These are phyloP conservation scores for Keiferia lycopersicella DNA, from an alignment of 2,888 invertebrate genomes.

Conservation along the genomic window DNA sequence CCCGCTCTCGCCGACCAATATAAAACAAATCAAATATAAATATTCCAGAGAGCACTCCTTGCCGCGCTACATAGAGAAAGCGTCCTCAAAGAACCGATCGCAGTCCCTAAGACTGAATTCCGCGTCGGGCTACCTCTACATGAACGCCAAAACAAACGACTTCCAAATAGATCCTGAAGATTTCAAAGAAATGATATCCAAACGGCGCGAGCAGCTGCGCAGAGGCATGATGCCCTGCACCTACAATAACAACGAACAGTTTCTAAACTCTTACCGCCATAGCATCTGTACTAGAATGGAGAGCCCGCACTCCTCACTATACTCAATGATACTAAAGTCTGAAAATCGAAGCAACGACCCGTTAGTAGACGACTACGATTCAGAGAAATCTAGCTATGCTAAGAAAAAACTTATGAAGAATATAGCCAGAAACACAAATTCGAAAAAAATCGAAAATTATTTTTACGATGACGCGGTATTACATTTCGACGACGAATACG, in stretches of 20 bases:
- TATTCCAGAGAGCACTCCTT: slow-evolving; percentile 59
- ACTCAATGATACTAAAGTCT: slow-evolving; percentile 64
- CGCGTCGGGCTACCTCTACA: slow-evolving; percentile 74
- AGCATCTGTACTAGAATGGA: slow-evolving; percentile 55
- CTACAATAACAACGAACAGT: slow-evolving; percentile 63
- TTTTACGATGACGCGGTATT: slow-evolving; percentile 76
- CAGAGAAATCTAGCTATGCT: slow-evolving; percentile 74
- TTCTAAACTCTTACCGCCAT: slow-evolving; percentile 55
- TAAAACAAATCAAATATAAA: slow-evolving; percentile 64
- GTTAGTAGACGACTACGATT: slow-evolving; percentile 72
- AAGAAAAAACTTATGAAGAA: slow-evolving; percentile 72
- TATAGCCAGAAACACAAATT: slow-evolving; percentile 67
- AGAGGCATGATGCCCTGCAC: slow-evolving; percentile 68
- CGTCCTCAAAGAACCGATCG: slow-evolving; percentile 61
- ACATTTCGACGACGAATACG: slow-evolving; percentile 75
- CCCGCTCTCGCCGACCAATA: slow-evolving; percentile 70
- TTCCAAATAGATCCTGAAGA: slow-evolving; percentile 75
- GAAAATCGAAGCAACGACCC: slow-evolving; percentile 74
- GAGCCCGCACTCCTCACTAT: slow-evolving; percentile 67
- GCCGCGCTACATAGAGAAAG: slow-evolving; percentile 72
- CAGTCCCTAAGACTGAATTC: slow-evolving; percentile 74
- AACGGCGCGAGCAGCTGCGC: slow-evolving; percentile 68
- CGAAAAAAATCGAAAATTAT: slow-evolving; percentile 63
- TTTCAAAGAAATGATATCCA: slow-evolving; percentile 71
- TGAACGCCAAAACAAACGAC: slow-evolving; percentile 75